Base-by-base conservation (phyloP, 2,113 vertebrate genomes). In the Oreochromis aureus region DNA sequence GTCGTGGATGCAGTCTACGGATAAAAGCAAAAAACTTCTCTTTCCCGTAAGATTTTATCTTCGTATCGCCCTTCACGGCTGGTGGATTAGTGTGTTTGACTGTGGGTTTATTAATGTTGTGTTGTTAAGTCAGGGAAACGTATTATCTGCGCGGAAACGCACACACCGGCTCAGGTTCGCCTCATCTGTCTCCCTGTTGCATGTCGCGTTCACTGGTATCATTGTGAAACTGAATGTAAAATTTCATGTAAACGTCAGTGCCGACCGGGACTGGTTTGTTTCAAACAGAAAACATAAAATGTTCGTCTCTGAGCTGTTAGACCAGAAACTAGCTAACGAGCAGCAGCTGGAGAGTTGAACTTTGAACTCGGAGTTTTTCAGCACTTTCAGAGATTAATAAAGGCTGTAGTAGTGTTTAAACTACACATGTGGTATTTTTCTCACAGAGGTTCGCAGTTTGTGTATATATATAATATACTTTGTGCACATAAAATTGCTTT, bases 231-330 rank as follows among this genome's bases (percentile, higher is more conserved):
- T 32, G 6, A 16, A 16, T 22, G 15, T 48, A 5, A 7, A 36
- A 22, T 7, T 63, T 10, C 10, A 3, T 7, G 2, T 8, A 1
- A 6, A 19, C 2, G 44, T 80, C 9, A 24, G 1, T 80, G 34
- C n/a, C 41, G 34, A 66, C 10, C 6, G 34, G 61, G 34, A 69
- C 34, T 22, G 19, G 61, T 13, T 39, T 76, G 46, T 61, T 19
- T 5, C 10, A 4, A 2, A 19, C 32, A 19, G 1, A 5, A 30
- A 46, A 2, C n/a, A 41, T 15, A 11, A 5, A n/a, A 2, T 8
- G 1, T 10, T 24, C 39, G n/a, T 79, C 32, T 51, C 4, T 4
- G 22, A 30, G n/a, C 4, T 5, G 34, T 48, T 19, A 16, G 27
- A n/a, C 16, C 5, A 44, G n/a, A 11, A n/a, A 22, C 8, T 36